These are phyloP conservation scores for Esox niger DNA, from an alignment of 2,113 vertebrate genomes.

Conservation along the genomic window DNA sequence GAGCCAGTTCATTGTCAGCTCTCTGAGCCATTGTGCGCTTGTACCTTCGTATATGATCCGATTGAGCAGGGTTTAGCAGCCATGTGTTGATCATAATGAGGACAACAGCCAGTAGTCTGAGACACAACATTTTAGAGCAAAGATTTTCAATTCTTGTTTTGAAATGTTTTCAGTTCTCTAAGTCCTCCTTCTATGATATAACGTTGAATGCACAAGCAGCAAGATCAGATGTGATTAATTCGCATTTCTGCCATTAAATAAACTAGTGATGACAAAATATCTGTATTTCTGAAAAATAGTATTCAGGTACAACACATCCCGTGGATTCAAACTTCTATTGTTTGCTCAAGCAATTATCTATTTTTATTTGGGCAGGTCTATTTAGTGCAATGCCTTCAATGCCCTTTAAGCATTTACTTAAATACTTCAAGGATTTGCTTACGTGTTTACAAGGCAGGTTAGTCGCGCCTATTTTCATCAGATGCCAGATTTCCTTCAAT, in stretches of 20 bases:
- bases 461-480: background rate
- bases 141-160: background rate
- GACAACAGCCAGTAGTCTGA: slow-evolving; percentile 68
- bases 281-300: background rate
- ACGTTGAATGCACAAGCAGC: background rate
- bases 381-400: background rate
- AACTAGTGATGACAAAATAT: background rate
- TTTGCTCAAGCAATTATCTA: background rate
- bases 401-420: no score
- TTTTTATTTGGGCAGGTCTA: background rate
- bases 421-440: no score
- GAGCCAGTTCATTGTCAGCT: slow-evolving; percentile 56
- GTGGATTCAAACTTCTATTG: background rate
- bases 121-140: slow-evolving; percentile 65
- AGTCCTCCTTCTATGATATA: background rate
- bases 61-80: slow-evolving; percentile 59
- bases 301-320: background rate
- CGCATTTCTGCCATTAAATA: background rate
- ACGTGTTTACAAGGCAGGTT: background rate
- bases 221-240: background rate
- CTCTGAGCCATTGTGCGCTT: slow-evolving; percentile 66
- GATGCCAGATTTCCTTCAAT: background rate
- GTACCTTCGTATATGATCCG: slow-evolving; percentile 55
- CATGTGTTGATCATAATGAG: slow-evolving; percentile 73
- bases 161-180: background rate